A percentile compares a stretch with the other conserved stretches of the same genome.
These are phyloP conservation scores for Chirona hameri DNA, from an alignment of 2,888 invertebrate species.

Conservation along the genomic window DNA sequence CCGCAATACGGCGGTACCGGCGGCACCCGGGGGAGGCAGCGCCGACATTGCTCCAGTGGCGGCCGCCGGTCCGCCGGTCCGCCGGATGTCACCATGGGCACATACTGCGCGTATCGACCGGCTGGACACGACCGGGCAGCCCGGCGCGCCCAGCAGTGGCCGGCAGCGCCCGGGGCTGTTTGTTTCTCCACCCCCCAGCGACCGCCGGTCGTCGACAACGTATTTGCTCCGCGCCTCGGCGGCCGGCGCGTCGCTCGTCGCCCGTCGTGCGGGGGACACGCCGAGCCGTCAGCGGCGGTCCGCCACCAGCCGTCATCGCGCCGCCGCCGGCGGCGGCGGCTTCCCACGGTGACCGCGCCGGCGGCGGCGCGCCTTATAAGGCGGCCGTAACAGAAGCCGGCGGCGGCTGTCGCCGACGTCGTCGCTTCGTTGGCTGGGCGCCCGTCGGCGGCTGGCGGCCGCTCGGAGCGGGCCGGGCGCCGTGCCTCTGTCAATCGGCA, in stretches of 20 bases:
- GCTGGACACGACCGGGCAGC: too few species aligned
- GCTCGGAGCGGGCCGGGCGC: not conserved
- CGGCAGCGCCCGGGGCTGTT: not conserved
- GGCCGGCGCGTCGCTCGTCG: not conserved
- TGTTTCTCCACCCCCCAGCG: not conserved
- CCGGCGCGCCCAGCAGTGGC: not conserved
- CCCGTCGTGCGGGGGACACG: too few species aligned
- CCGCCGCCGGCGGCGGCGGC: not conserved
- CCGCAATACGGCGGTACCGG: too few species aligned
- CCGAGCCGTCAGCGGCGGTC: not conserved
- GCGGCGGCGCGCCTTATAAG: slow-evolving; percentile 6
- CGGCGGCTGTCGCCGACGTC: slow-evolving; percentile 2
- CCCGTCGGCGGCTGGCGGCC: not conserved
- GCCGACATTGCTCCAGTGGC: too few species aligned
- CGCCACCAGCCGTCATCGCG: not conserved
- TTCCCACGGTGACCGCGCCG: not conserved
- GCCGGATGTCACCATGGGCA: too few species aligned
- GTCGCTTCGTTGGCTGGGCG: slow-evolving; percentile 26
- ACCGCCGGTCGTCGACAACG: not conserved
- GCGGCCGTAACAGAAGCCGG: slow-evolving; percentile 9
- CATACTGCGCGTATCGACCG: not conserved
- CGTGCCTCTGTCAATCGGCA: slow-evolving; percentile 12
- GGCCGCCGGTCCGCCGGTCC: too few species aligned
- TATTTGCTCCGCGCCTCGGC: not conserved
- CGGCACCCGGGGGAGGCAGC: too few species aligned